A percentile compares a stretch with the other conserved stretches of the same genome.
Conservation (phyloP, 2,888 invertebrate genomes). For the Nebria salina region DNA sequence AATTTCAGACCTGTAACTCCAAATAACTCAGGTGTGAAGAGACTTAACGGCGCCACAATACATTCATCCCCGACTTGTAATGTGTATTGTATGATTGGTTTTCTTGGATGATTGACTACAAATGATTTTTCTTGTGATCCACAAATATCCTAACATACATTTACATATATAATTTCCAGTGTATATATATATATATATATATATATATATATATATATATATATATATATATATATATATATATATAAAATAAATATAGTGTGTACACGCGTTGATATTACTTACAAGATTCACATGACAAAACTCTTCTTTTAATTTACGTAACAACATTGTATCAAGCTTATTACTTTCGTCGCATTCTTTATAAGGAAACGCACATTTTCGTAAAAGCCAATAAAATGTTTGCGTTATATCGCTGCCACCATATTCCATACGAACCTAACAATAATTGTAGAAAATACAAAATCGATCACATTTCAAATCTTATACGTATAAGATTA, state of each 20-base stretch:
- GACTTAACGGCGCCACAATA: constrained; percentile 87
- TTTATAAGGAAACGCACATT: constrained; percentile 90
- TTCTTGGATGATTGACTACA: constrained; percentile 76
- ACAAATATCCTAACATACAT: constrained; percentile 72
- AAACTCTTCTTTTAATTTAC: constrained; percentile 86
- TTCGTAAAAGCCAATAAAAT: constrained; percentile 87
- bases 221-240: not conserved
- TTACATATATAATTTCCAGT: not conserved
- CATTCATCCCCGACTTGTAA: constrained; percentile 91
- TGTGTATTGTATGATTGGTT: constrained; percentile 76
- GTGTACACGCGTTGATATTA: not conserved
- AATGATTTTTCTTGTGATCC: constrained; percentile 88
- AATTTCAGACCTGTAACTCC: constrained; percentile 83
- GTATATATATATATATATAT: not conserved
- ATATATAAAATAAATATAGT: not conserved
- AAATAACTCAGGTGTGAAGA: constrained; percentile 89
- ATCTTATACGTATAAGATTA: too few relatives aligned
- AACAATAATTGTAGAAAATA: constrained; percentile 34
- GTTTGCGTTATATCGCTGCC: constrained; percentile 92
- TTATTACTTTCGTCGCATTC: constrained; percentile 78
- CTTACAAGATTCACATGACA: constrained; percentile 85
- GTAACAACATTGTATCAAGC: constrained; percentile 81
- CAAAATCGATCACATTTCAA: not conserved
- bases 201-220: too few relatives aligned
- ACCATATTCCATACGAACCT: constrained; percentile 83